Base-by-base conservation (phyloP, 2,888 invertebrate genomes). In the Melinaea menophilus region DNA sequence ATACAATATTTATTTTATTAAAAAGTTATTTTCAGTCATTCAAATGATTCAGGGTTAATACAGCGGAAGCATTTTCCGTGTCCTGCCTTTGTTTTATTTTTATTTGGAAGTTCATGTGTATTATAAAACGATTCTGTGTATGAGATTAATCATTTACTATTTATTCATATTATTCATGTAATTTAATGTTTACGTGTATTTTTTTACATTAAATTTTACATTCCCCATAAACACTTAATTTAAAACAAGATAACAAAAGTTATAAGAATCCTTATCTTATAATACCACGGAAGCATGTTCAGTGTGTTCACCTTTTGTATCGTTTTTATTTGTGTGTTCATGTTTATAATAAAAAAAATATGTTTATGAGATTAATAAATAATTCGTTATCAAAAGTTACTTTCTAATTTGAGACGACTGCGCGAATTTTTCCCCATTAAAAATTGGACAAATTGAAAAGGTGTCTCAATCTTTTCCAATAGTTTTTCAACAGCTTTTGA, bases 401-500 rank as follows among this genome's bases (percentile, higher is more conserved):
- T 22, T 22, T 22, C 22, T 22, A 22, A 22, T 22, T 22, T 22
- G 22, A 22, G 22, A 22, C 22, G 22, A 22, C 22, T 0, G 22
- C 22, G 22, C 22, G 22, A 22, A 22, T 22, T 22, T 22, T 68
- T 62, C 66, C 58, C 60, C 51, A 56, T 47, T 55, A 58, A 69
- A n/a, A 68, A 69, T 67, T 63, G 66, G 67, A 73, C 78, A 81
- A 80, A 84, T 81, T 82, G 81, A 82, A 82, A 80, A 82, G 81
- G 80, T 81, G 80, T 59, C 62, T 60, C 76, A 78, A 75, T 74
- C 75, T 72, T 68, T 71, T 75, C 76, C 83, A 84, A 84, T 83
- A 71, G 67, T 67, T 71, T 71, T 69, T 68, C 66, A 55, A 66
- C 67, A 63, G 62, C 58, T 61, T 59, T 63, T 65, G 70, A 70